Conservation (phyloP, 2,888 invertebrate species). For the Tenthredo livida region DNA sequence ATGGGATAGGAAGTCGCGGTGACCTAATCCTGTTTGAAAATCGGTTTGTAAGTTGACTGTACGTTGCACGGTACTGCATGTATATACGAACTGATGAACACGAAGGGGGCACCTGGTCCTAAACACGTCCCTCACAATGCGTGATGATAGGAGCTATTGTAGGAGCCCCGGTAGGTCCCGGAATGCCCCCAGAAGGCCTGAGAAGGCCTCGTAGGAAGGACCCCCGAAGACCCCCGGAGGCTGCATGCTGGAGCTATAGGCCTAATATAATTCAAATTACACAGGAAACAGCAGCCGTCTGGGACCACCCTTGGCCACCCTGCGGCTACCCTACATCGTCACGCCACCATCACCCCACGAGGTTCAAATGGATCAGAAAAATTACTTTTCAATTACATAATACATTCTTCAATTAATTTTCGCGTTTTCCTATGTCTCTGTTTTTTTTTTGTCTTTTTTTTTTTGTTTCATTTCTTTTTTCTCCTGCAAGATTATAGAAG, state of each 20-base stretch:
- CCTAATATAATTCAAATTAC: conserved; percentile 57
- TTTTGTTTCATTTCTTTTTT: not conserved
- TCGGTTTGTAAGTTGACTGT: conserved; percentile 48
- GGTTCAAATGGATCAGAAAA: not conserved
- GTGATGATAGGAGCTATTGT: conserved; percentile 52
- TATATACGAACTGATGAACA: conserved; percentile 30
- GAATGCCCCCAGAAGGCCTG: conserved; percentile 23
- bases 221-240: conserved; percentile 48
- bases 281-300: conserved; percentile 54
- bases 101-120: conserved; percentile 55
- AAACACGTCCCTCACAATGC: conserved; percentile 52
- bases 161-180: conserved; percentile 46
- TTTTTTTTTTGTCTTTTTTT: not conserved
- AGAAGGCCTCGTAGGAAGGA: conserved; percentile 26
- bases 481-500: not conserved
- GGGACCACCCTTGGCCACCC: conserved; percentile 50
- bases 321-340: conserved; percentile 47
- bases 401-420: not conserved
- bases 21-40: not conserved
- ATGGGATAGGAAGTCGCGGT: not conserved
- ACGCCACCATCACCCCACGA: conserved; percentile 1
- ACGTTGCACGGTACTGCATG: not conserved
- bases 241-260: conserved; percentile 46
- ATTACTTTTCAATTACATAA: conserved; percentile 9
- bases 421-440: not conserved